Conservation (phyloP, 2,113 vertebrate species). For the Epinephelus fuscoguttatus region DNA sequence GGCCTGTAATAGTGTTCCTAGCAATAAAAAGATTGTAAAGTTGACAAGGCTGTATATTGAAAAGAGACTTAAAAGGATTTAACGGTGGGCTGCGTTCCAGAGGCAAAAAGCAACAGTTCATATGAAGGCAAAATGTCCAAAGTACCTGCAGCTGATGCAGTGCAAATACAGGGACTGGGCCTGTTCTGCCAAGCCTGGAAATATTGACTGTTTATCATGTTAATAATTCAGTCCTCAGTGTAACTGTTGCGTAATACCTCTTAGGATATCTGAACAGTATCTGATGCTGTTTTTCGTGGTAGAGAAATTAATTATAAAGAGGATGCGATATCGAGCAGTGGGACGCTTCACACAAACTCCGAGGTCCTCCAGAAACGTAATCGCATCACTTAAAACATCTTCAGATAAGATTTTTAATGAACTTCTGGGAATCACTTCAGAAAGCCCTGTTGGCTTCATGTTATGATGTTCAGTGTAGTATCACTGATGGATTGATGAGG, state of each 20-base stretch:
- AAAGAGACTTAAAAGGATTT: slow-evolving; percentile 8
- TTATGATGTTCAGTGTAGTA: slow-evolving; percentile 35
- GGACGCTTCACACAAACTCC: slow-evolving; percentile 56
- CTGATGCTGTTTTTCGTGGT: slow-evolving; percentile 36
- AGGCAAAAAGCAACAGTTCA: neutral
- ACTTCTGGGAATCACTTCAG: slow-evolving; percentile 64
- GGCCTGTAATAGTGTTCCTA: slow-evolving; percentile 32
- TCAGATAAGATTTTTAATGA: slow-evolving; percentile 77
- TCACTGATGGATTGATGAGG: slow-evolving; percentile 27
- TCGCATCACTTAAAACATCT: slow-evolving; percentile 71
- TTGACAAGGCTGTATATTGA: slow-evolving; percentile 31
- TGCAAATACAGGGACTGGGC: neutral
- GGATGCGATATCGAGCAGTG: slow-evolving; percentile 71
- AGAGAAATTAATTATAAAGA: slow-evolving; percentile 77
- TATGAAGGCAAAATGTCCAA: neutral
- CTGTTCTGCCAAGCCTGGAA: slow-evolving; percentile 17
- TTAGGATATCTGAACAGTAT: slow-evolving; percentile 58
- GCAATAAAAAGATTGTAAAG: slow-evolving; percentile 43
- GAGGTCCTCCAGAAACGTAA: slow-evolving; percentile 70
- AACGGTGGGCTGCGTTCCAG: neutral
- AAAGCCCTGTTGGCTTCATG: slow-evolving; percentile 50
- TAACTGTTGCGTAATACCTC: slow-evolving; percentile 69
- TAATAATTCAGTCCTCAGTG: slow-evolving; percentile 61
- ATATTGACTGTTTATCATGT: slow-evolving; percentile 50
- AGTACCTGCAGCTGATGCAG: slow-evolving; percentile 16